These are phyloP conservation scores for Cyclopterus lumpus DNA, from an alignment of 2,797 vertebrate species.

Conservation along the genomic window DNA sequence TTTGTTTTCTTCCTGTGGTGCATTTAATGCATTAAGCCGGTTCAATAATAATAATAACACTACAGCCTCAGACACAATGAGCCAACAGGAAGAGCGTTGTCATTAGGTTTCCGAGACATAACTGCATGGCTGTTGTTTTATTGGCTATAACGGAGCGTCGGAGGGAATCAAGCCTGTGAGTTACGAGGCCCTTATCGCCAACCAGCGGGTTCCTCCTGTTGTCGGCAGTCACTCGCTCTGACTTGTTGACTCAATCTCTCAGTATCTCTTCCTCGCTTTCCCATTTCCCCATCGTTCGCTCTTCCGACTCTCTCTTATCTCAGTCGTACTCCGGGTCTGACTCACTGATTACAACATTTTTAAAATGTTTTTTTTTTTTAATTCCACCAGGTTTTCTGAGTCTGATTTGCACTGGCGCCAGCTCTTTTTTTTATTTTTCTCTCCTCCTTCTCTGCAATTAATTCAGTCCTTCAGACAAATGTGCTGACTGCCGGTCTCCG, in stretches of 20 bases:
- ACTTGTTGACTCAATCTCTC: slow-evolving; percentile 52
- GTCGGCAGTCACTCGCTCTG: slow-evolving; percentile 45
- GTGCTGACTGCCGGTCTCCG: slow-evolving; percentile 49
- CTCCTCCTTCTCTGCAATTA: slow-evolving; percentile 13
- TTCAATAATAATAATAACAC: not conserved
- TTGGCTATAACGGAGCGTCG: slow-evolving; percentile 9
- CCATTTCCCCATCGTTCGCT: slow-evolving; percentile 12
- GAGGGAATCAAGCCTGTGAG: slow-evolving; percentile 59
- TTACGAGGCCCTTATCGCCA: slow-evolving; percentile 58
- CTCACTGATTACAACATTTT: slow-evolving; percentile 55
- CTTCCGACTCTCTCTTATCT: slow-evolving; percentile 46
- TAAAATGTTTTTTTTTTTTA: slow-evolving; percentile 40
- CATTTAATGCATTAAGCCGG: not conserved
- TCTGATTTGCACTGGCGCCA: slow-evolving; percentile 23
- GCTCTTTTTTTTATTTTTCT: slow-evolving; percentile 1
- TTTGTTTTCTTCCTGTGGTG: not conserved
- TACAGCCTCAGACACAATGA: not conserved
- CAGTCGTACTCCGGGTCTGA: slow-evolving; percentile 21
- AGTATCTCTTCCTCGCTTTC: slow-evolving; percentile 27
- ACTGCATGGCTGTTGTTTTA: slow-evolving; percentile 21
- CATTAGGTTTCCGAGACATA: slow-evolving; percentile 27
- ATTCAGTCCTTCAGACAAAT: slow-evolving; percentile 41
- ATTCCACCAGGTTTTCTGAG: slow-evolving; percentile 34
- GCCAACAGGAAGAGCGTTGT: not conserved
- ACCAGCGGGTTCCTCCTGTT: slow-evolving; percentile 40